phyloP scores from a whole-genome alignment of 2,797 vertebrate species.

The Fratercula arctica region DNA sequence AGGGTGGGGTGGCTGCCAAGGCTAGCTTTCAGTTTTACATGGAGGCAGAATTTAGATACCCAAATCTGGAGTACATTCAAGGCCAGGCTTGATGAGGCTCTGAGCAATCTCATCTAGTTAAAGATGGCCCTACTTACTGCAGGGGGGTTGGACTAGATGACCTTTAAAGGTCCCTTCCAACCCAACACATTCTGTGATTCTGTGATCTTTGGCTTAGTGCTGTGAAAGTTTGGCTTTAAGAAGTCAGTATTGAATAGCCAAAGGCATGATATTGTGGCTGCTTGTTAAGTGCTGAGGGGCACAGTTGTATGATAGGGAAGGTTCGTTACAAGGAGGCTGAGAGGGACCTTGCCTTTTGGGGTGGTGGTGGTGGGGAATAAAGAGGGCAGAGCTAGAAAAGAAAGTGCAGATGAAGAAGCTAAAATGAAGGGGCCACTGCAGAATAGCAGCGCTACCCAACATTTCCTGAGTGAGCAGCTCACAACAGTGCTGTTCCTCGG shows the following conservation, averaged over 20 bases:
- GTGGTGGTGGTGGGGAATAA: not conserved
- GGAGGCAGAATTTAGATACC: not conserved
- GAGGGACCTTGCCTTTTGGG: not conserved
- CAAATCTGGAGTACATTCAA: not conserved
- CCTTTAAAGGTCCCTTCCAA: no score
- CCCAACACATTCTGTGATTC: no score
- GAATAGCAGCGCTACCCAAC: accelerated
- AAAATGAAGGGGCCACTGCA: not conserved
- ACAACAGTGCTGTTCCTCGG: not conserved
- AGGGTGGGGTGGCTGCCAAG: not conserved
- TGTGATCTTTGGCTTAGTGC: not conserved
- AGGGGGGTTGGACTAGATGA: no score
- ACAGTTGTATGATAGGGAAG: not conserved
- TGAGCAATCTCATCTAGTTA: no score
- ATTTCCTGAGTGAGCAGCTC: not conserved
- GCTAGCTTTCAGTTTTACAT: not conserved
- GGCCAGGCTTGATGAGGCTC: no score
- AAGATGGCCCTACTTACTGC: no score
- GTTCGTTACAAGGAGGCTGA: not conserved
- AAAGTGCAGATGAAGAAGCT: not conserved
- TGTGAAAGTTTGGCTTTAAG: not conserved
- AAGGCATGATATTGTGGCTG: not conserved
- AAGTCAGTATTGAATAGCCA: not conserved
- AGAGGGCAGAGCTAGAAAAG: not conserved
- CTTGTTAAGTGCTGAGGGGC: not conserved